Conservation (phyloP, 2,888 invertebrate species). For the Hirtodrosophila alboralis region DNA sequence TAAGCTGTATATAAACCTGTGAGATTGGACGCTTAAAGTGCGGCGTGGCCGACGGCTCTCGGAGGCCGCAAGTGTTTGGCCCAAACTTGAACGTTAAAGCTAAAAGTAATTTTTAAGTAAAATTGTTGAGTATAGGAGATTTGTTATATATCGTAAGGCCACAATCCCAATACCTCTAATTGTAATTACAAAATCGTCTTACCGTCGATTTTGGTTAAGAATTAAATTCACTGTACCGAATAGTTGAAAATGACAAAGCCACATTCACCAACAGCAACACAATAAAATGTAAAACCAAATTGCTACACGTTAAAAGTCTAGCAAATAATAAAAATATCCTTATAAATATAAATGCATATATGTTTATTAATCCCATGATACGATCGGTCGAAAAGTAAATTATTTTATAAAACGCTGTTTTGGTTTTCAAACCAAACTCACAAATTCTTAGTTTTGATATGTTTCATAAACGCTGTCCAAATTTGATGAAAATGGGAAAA, state of each 20-base stretch:
- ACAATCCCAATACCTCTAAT: constrained; percentile 14
- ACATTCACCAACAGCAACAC: constrained; percentile 29
- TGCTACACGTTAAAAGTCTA: constrained; percentile 24
- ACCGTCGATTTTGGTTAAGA: constrained; percentile 17
- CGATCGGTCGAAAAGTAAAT: not conserved
- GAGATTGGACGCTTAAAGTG: constrained; percentile 44
- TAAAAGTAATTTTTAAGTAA: constrained; percentile 61
- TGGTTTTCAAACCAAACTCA: too few species aligned
- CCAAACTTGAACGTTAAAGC: constrained; percentile 62
- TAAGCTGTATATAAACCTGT: constrained; percentile 54
- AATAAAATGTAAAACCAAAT: constrained; percentile 29
- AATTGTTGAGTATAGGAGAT: constrained; percentile 69
- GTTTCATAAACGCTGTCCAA: too few species aligned
- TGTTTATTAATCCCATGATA: not conserved
- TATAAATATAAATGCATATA: constrained; percentile 1
- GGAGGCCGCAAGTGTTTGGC: constrained; percentile 38
- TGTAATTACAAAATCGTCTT: constrained; percentile 53
- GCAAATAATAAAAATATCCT: constrained; percentile 15
- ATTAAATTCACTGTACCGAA: constrained; percentile 56
- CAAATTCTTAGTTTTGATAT: too few species aligned
- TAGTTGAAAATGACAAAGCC: constrained; percentile 29
- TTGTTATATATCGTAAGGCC: constrained; percentile 49
- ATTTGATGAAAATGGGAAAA: too few species aligned
- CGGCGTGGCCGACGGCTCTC: constrained; percentile 54
- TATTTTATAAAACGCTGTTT: not conserved